Evolutionary conservation across 2,888 invertebrate genomes (phyloP), one percentile per base, ranked within the genome.

Genomic region (Melieria crassipennis): DNA sequence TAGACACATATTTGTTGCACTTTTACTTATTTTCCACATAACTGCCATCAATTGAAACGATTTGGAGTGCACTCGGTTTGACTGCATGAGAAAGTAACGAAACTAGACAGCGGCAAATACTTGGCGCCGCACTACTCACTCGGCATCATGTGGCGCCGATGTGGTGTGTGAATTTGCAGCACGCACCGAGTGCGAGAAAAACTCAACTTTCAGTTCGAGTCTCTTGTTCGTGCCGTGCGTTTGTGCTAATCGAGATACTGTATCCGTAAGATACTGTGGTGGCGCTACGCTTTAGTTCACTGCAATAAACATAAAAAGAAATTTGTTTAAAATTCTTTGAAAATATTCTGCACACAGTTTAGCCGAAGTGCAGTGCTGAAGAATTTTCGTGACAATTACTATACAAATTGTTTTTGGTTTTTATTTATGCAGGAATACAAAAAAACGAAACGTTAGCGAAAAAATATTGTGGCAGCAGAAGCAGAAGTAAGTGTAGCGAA

Each of bases 221-320:
- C 75, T 76, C 71, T 77, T 76, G 76, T 77, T 79, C 75, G 79
- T 78, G 75, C 68, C 76, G 80, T 79, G 75, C 76, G 78, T 75
- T 75, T 79, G 78, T 78, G 68, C 65, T 71, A 43, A 30, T 64
- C 47, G 9, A 45, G 55, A 52, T 64, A 47, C 71, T 58, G 68
- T 65, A 75, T 69, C 73, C 69, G 69, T 68, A 57, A 69, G 71
- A 71, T 71, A 69, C 66, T 62, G 71, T 72, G 70, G 75, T 76
- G 77, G 77, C 30, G 30, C 74, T 76, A 46, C 73, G 73, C 73
- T 69, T 75, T 55, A 69, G 30, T 30, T 30, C 67, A 71, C 55
- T 56, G 4, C 48, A 69, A 61, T 69, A 69, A 65, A 65, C 47
- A 62, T 42, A 45, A 71, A 69, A 7, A 16, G 50, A 66, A 71